Percentiles rank a stretch among this genome's conserved stretches.
phyloP scores from a whole-genome alignment of 2,797 vertebrate species.

The Acomys russatus region DNA sequence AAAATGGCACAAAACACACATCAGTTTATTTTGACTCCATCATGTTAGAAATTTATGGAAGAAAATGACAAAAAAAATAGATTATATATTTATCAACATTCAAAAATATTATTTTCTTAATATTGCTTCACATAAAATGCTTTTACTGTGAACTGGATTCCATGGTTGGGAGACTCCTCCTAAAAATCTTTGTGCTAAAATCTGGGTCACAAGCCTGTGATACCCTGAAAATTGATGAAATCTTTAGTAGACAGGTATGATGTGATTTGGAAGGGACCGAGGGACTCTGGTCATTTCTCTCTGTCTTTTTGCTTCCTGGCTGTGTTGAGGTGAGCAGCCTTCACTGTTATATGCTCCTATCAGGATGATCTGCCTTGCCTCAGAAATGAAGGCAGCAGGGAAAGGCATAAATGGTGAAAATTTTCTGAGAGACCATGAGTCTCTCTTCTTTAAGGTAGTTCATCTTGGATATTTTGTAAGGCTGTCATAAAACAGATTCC shows the following conservation, averaged over 20 bases:
- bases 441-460: neutral
- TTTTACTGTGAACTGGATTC: neutral
- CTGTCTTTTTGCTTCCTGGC: neutral
- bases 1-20: neutral
- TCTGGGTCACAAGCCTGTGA: neutral
- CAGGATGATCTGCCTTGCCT: neutral
- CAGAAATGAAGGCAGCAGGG: neutral
- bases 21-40: neutral
- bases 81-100: neutral
- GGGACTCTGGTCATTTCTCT: neutral
- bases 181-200: neutral
- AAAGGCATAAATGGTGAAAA: neutral
- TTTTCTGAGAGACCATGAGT: neutral
- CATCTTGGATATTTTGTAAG: neutral
- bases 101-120: neutral
- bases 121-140: neutral
- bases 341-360: neutral
- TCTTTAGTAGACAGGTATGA: too few species aligned
- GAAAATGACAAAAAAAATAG: constrained; percentile 22
- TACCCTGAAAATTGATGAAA: too few species aligned
- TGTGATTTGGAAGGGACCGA: neutral
- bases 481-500: neutral
- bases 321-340: neutral
- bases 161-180: neutral
- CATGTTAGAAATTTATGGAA: neutral